Conservation (phyloP, 2,113 vertebrate genomes). For the Calidris pygmaea region DNA sequence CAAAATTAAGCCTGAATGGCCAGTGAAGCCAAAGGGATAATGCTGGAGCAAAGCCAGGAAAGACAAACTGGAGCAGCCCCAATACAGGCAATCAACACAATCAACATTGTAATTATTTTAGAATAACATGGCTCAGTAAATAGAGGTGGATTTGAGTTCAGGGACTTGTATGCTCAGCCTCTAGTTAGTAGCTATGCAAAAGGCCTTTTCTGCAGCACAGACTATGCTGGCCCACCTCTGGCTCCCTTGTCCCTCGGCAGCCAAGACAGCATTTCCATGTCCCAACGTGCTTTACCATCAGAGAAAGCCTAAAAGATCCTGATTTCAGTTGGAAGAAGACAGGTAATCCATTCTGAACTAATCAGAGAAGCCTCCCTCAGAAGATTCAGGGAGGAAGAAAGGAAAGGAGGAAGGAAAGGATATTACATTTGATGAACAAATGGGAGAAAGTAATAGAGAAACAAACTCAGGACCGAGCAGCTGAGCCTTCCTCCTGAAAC, state of each 20-base stretch:
- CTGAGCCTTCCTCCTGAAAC: background rate
- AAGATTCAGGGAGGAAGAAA: background rate
- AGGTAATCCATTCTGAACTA: background rate
- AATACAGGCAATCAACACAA: background rate
- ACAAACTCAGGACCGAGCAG: background rate
- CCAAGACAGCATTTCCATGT: background rate
- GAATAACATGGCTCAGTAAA: background rate
- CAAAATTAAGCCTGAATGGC: background rate
- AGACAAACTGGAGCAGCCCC: background rate
- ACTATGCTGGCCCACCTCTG: background rate
- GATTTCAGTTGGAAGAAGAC: background rate
- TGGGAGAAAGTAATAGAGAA: background rate
- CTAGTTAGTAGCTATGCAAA: background rate
- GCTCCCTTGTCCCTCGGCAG: background rate
- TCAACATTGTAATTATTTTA: slow-evolving; percentile 24
- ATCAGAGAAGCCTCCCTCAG: background rate
- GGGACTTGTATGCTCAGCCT: background rate
- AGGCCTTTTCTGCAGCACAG: background rate
- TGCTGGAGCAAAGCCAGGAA: background rate
- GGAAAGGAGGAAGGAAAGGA: background rate
- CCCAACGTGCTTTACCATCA: background rate
- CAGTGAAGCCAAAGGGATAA: background rate
- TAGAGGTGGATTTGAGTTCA: background rate
- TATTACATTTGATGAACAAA: background rate
- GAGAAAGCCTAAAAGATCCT: background rate